A percentile compares a stretch with the other conserved stretches of the same genome.
phyloP scores from a whole-genome alignment of 2,888 invertebrate genomes.

The Troides oblongomaculatus region DNA sequence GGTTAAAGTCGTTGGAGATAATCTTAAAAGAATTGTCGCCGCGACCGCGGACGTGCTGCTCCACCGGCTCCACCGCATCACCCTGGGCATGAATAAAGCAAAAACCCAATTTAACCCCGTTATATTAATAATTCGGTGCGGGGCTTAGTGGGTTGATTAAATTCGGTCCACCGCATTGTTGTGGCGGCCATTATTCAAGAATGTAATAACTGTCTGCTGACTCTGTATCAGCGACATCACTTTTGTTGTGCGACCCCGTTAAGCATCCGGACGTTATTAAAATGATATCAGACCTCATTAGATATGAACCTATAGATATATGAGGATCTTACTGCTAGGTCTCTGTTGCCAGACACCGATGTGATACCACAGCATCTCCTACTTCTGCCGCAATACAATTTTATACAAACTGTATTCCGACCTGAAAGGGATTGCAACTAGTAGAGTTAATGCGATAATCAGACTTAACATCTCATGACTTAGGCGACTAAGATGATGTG shows the following conservation, averaged over 20 bases:
- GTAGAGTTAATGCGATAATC: too few species aligned
- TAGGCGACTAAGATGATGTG: too few species aligned
- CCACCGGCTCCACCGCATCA: conserved; percentile 6
- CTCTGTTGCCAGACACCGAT: conserved; percentile 15
- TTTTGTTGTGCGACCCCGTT: conserved; percentile 40
- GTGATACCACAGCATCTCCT: not conserved
- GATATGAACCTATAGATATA: too few species aligned
- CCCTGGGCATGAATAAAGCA: conserved; percentile 32
- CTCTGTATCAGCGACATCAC: conserved; percentile 39
- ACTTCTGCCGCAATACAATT: too few species aligned
- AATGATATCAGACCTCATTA: conserved; percentile 19
- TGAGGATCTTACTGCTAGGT: not conserved
- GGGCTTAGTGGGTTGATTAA: conserved; percentile 42
- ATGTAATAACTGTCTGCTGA: conserved; percentile 51
- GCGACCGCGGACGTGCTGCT: too few species aligned
- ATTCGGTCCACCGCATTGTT: conserved; percentile 44
- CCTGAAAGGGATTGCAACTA: too few species aligned
- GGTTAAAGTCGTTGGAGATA: not conserved
- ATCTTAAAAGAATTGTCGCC: conserved; percentile 15
- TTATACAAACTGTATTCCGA: too few species aligned
- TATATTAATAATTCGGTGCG: conserved; percentile 35
- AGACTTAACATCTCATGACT: too few species aligned
- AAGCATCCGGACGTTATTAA: conserved; percentile 34
- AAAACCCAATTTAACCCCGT: conserved; percentile 31
- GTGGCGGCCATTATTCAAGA: conserved; percentile 49